phyloP scores from a whole-genome alignment of 2,797 vertebrate species.

The Bovichtus diacanthus region DNA sequence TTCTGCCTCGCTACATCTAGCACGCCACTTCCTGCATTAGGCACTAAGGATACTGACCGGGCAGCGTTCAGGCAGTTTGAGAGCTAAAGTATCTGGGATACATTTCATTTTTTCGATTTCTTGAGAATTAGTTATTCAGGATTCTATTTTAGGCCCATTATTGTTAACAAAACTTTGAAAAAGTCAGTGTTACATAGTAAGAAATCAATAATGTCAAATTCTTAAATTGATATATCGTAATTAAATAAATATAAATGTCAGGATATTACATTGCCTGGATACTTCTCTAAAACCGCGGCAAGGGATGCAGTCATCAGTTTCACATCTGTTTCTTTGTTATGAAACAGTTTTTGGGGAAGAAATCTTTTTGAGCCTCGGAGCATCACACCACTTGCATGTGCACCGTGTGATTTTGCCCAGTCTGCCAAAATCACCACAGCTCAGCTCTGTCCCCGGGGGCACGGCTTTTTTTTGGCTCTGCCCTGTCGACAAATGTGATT shows the following conservation, averaged over 20 bases:
- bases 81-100: not conserved
- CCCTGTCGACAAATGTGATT: conserved; percentile 53
- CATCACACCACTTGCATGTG: conserved; percentile 16
- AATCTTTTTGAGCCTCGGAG: conserved; percentile 13
- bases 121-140: not conserved
- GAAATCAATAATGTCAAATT: not conserved
- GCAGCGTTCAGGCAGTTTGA: too few species aligned
- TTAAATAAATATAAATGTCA: conserved; percentile 1
- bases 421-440: conserved; percentile 51
- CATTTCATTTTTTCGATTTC: not conserved
- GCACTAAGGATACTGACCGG: too few species aligned
- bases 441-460: conserved; percentile 27
- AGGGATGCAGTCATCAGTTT: conserved; percentile 1
- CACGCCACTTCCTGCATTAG: not conserved
- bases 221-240: not conserved
- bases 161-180: not conserved
- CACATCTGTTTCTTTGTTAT: conserved; percentile 15
- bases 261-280: not conserved
- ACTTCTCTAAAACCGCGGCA: not conserved
- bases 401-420: conserved; percentile 35
- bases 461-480: conserved; percentile 43
- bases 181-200: not conserved
- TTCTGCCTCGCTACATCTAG: not conserved
- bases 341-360: conserved; percentile 5
- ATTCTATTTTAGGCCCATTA: not conserved